A percentile compares a stretch with the other conserved stretches of the same genome.
These are phyloP conservation scores for Silurus meridionalis DNA, from an alignment of 2,113 vertebrate species.

Conservation along the genomic window DNA sequence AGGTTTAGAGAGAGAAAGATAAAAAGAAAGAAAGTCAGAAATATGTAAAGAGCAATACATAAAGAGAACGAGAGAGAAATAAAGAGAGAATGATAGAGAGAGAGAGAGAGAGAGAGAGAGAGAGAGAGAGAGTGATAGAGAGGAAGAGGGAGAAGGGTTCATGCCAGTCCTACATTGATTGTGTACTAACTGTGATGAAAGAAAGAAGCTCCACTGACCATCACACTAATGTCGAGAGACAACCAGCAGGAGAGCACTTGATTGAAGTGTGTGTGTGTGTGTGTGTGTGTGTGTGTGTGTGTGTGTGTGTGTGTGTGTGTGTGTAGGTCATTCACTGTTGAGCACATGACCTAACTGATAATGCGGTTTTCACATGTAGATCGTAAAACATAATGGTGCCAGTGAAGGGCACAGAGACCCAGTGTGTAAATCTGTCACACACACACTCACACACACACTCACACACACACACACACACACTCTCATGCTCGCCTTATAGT, in stretches of 20 bases:
- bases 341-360: slow-evolving; percentile 20
- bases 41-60: too few relatives aligned
- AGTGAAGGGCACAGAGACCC: slow-evolving; percentile 3
- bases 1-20: too few relatives aligned
- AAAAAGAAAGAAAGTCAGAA: too few relatives aligned
- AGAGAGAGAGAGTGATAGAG: not conserved
- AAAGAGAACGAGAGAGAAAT: too few relatives aligned
- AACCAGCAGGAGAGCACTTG: slow-evolving; percentile 1
- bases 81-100: not conserved
- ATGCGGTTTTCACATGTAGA: slow-evolving; percentile 19
- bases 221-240: not conserved
- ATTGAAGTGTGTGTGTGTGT: not conserved
- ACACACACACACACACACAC: slow-evolving; percentile 5
- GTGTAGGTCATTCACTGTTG: not conserved
- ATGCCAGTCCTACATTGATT: not conserved
- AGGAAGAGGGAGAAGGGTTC: not conserved
- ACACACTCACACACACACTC: not conserved
- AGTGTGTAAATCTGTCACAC: not conserved
- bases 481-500: too few relatives aligned
- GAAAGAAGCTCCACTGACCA: not conserved
- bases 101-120: not conserved
- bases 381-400: slow-evolving; percentile 6
- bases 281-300: not conserved
- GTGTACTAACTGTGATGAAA: slow-evolving; percentile 24
- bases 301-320: not conserved